Evolutionary conservation across 2,113 vertebrate genomes (phyloP).

Genomic region (Gymnobelideus leadbeateri): DNA sequence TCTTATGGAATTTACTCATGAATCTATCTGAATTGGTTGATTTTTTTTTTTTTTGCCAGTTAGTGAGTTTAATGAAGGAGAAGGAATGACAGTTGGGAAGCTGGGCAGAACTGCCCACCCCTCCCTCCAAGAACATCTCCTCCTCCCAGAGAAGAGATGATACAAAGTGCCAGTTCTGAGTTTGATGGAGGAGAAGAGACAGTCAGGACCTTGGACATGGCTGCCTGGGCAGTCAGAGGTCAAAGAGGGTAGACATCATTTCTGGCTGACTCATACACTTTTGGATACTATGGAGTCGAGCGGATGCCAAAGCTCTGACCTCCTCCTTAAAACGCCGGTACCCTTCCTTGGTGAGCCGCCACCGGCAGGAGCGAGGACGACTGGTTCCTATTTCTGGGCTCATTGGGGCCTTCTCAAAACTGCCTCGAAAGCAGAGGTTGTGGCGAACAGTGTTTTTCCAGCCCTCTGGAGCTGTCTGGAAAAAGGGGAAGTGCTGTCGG

Average conservation of each 20-base stretch:
- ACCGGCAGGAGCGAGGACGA: constrained; percentile 85
- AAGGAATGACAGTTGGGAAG: neutral
- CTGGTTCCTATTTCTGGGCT: constrained; percentile 78
- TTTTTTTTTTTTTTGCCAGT: too few relatives aligned
- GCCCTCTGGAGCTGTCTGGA: constrained; percentile 89
- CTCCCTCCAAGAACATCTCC: neutral
- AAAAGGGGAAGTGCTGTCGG: constrained; percentile 94
- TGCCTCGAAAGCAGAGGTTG: constrained; percentile 93
- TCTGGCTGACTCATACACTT: constrained; percentile 90
- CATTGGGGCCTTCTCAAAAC: constrained; percentile 89
- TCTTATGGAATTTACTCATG: too few relatives aligned
- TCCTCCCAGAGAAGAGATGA: neutral
- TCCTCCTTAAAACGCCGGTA: constrained; percentile 86
- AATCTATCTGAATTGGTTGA: too few relatives aligned
- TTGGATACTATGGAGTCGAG: constrained; percentile 82
- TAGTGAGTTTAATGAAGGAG: neutral
- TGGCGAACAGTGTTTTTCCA: constrained; percentile 94
- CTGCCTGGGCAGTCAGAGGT: constrained; percentile 57
- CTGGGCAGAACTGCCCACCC: neutral
- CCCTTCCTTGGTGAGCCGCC: constrained; percentile 91
- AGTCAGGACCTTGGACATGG: neutral
- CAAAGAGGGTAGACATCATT: constrained; percentile 74
- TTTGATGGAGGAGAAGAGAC: neutral
- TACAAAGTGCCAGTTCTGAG: neutral
- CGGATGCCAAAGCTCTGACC: constrained; percentile 79